Percentiles rank a stretch among this genome's conserved stretches.
Evolutionary conservation across 2,797 vertebrate species (phyloP).

Genomic region (Brotula barbata): DNA sequence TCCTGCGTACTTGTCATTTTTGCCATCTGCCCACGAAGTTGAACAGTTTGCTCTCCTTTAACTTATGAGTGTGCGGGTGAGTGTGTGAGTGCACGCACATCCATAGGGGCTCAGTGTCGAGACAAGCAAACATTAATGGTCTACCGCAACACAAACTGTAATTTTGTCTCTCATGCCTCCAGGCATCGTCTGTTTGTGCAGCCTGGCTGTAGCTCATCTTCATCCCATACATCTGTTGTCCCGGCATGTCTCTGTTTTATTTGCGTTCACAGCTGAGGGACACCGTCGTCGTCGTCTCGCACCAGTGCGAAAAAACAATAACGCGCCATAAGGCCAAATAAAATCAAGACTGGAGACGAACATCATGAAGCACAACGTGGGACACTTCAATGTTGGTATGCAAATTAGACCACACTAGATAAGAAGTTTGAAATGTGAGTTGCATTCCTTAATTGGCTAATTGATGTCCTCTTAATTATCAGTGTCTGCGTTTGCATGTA

Average conservation of each 20-base stretch:
- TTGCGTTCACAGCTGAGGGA: slow-evolving; percentile 11
- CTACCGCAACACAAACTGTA: slow-evolving; percentile 44
- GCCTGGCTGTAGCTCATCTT: not conserved
- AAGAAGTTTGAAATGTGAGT: too few relatives aligned
- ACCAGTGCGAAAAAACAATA: slow-evolving; percentile 6
- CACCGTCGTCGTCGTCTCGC: slow-evolving; percentile 23
- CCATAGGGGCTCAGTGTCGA: not conserved
- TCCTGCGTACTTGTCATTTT: slow-evolving; percentile 64
- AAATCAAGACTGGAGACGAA: not conserved
- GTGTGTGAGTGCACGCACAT: slow-evolving; percentile 6
- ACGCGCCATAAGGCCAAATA: too few relatives aligned
- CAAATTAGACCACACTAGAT: too few relatives aligned
- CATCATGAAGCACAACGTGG: too few relatives aligned
- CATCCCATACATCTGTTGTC: slow-evolving; percentile 17
- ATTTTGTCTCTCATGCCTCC: slow-evolving; percentile 49
- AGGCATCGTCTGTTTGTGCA: slow-evolving; percentile 22
- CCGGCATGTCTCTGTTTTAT: slow-evolving; percentile 31
- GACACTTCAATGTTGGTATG: too few relatives aligned
- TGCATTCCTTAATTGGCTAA: too few relatives aligned
- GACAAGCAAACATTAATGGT: slow-evolving; percentile 32
- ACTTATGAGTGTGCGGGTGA: slow-evolving; percentile 12
- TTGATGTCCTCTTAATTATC: too few relatives aligned
- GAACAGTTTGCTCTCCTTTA: slow-evolving; percentile 47
- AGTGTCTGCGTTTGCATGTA: too few relatives aligned
- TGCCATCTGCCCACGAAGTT: slow-evolving; percentile 32